Evolutionary conservation across 2,888 invertebrate species (phyloP), one percentile per base, ranked within the genome.

Genomic region (Protophormia terraenovae): DNA sequence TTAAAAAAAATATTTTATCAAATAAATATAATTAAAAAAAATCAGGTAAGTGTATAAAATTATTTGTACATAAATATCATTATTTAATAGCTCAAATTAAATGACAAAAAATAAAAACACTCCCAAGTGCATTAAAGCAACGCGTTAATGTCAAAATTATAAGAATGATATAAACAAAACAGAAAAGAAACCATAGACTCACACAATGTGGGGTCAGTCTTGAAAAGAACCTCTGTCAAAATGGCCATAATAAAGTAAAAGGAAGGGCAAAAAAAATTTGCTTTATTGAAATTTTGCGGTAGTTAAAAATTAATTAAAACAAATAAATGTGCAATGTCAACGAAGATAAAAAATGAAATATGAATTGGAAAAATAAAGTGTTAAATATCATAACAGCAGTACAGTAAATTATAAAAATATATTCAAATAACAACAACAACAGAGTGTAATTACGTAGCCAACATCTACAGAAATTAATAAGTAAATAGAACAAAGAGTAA

Each of bases 401-500:
- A n/a, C n/a, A n/a, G n/a, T n/a, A 67, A 50, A 24, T 69, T 55
- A n/a, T 22, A 8, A 50, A 14, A 76, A 64, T 12, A n/a, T 16
- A 24, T 53, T 32, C 22, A 47, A 45, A n/a, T 2, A 53, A 72
- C 19, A 58, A 27, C n/a, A 19, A 45, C 14, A 38, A 53, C 22
- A 29, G 47, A 35, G 41, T 41, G 19, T 66, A 77, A 75, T 84
- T 84, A 84, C 83, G 79, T 84, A 75, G 73, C 60, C 78, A 69
- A 41, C 27, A 73, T 62, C 45, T 19, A 35, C 35, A 16, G n/a
- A 67, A 55, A 27, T 27, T 16, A n/a, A n/a, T n/a, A 32, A 83
- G 72, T 66, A 35, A 41, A 53, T 45, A 72, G 45, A 55, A 50
- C 38, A 67, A 47, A 60, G 29, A 19, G 32, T 41, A 16, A 16